Evolutionary conservation across 2,113 vertebrate species (phyloP), one percentile per base, ranked within the genome.

Genomic region (Nycticorax nycticorax): DNA sequence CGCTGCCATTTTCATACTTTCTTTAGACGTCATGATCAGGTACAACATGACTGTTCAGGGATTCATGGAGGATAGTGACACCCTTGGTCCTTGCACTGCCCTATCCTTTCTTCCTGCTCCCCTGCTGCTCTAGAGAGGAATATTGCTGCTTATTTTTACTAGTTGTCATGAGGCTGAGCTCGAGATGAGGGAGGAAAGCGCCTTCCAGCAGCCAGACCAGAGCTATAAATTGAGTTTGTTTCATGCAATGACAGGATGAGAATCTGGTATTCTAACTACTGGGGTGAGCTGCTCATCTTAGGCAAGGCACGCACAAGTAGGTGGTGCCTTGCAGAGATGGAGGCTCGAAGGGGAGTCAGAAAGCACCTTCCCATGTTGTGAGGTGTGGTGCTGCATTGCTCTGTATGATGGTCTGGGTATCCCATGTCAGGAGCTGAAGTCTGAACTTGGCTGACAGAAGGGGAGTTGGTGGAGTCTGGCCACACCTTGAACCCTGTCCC

Each of bases 41-140:
- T 52, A 56, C 37, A 68, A 1, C 4, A 33, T 57, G 62, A 33
- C n/a, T 0, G 0, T 33, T 66, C 35, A n/a, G 68, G 16, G 41
- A 14, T 27, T 52, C 20, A 1, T 19, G 19, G 52, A 67, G 69
- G 17, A 82, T 19, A 30, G 43, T 32, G 45, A 7, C 3, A 20
- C 15, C 23, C 8, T n/a, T 12, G 32, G 17, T 21, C 32, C n/a
- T 60, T 27, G 30, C 37, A 39, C 22, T 5, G 3, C 7, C 28
- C 20, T 26, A 1, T n/a, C 39, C 47, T 64, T 52, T 35, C 39
- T 53, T 48, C 48, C 33, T 23, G 5, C 52, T 59, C 26, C 33
- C 9, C 50, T 80, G 41, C 20, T 81, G 59, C 59, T 73, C 8
- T 7, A 52, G 27, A 41, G 52, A 57, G 48, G 43, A 59, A 45